These are phyloP conservation scores for Andinoacara biseriatus DNA, from an alignment of 2,113 vertebrate species.

Conservation along the genomic window DNA sequence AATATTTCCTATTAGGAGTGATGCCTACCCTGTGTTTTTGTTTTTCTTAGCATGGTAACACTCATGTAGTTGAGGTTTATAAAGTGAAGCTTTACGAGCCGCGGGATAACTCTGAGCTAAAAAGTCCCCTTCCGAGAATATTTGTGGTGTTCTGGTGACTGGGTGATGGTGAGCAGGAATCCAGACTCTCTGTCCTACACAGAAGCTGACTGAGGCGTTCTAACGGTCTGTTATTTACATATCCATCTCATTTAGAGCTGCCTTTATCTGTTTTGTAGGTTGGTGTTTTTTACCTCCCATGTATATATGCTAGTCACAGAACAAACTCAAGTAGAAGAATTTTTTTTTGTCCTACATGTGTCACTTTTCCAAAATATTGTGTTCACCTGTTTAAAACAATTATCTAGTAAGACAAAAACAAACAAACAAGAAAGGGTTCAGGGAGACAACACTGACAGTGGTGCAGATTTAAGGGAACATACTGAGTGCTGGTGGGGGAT, in stretches of 20 bases:
- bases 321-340: background rate
- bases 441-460: constrained; percentile 12
- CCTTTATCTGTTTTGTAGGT: background rate
- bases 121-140: constrained; percentile 63
- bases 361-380: background rate
- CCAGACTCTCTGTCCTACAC: constrained; percentile 20
- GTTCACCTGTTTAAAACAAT: background rate
- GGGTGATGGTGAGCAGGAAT: constrained; percentile 33
- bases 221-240: constrained; percentile 20
- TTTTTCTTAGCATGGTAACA: constrained; percentile 60
- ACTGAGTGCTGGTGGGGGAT: constrained; percentile 88
- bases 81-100: constrained; percentile 56
- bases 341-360: background rate
- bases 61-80: constrained; percentile 47
- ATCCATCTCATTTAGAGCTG: background rate
- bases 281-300: background rate
- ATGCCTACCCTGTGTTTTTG: constrained; percentile 45
- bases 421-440: background rate
- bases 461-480: constrained; percentile 70
- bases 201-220: constrained; percentile 27
- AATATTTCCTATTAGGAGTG: constrained; percentile 48
- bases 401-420: background rate
- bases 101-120: constrained; percentile 35
- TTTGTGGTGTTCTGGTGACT: constrained; percentile 61
- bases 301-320: background rate